Percentiles rank a stretch among this genome's conserved stretches.
Conservation (phyloP, 2,113 vertebrate genomes). For the Silurus asotus region DNA sequence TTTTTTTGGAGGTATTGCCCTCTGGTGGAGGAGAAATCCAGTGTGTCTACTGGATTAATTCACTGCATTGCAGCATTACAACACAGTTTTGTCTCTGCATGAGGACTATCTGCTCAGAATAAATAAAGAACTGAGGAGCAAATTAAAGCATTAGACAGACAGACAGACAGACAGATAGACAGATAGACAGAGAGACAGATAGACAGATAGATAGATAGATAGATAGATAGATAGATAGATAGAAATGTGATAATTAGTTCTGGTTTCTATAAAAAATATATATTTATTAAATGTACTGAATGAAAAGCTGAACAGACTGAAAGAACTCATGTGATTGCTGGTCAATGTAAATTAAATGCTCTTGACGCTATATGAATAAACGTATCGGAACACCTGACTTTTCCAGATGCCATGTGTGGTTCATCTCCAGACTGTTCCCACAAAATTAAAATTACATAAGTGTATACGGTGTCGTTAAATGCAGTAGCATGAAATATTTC, state of each 20-base stretch:
- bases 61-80: slow-evolving; percentile 74
- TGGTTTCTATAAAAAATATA: not conserved
- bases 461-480: too few relatives aligned
- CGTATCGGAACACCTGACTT: too few relatives aligned
- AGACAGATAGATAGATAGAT: slow-evolving; percentile 6
- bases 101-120: slow-evolving; percentile 4
- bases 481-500: too few relatives aligned
- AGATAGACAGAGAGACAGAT: slow-evolving; percentile 13
- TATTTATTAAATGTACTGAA: not conserved
- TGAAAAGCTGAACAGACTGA: not conserved
- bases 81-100: slow-evolving; percentile 45
- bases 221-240: not conserved
- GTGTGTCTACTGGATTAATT: slow-evolving; percentile 35
- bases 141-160: not conserved
- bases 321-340: too few relatives aligned
- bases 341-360: too few relatives aligned
- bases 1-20: slow-evolving; percentile 60
- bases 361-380: too few relatives aligned
- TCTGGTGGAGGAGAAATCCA: slow-evolving; percentile 59
- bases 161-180: not conserved
- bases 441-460: too few relatives aligned
- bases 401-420: too few relatives aligned
- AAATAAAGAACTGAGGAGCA: not conserved
- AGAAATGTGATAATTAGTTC: not conserved
- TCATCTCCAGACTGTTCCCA: too few relatives aligned